Base-by-base conservation (phyloP, 2,888 invertebrate species). In the Drosophila melanosoma region DNA sequence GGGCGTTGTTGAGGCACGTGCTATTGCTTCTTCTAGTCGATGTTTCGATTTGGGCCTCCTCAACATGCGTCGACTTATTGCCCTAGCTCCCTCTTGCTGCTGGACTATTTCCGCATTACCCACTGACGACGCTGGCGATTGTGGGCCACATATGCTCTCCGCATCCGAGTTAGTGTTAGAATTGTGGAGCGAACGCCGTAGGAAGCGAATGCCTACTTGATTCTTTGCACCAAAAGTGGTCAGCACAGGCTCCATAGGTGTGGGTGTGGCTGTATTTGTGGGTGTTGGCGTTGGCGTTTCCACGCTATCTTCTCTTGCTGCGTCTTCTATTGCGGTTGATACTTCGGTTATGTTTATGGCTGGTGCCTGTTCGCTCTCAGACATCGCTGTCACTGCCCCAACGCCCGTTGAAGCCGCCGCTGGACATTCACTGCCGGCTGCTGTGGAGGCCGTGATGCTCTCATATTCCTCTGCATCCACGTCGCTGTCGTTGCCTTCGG, bases 161-260 rank as follows among this genome's bases (percentile, higher is more conserved):
- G 74, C 87, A 54, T 92, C 92, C 8, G 91, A 90, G 12, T 74
- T 79, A 33, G 83, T 85, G 3, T 71, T 69, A 2, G 85, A 82
- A 48, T 71, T 83, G 35, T 79, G 49, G 45, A 87, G 33, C 2
- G 89, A 87, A 17, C 88, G 76, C 0, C 90, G 85, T 29, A 88
- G 32, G 29, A 66, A 70, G 35, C 76, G 83, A 7, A 89, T 29
- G 7, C 89, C 91, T 4, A 77, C 62, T n/a, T 58, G 60, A 58
- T 86, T 89, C 0, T 77, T 57, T 7, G 48, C 61, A 1, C 86
- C 86, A 35, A 52, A 86, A 0, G 86, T 89, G 26, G 83, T 84
- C 5, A 88, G 42, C 8, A 83, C 65, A 1, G 89, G 76, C n/a
- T 76, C 78, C 17, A 26, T 11, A n/a, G 23, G 7, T 15, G 29